Conservation (phyloP, 2,113 vertebrate genomes). For the Accipiter virgatus region DNA sequence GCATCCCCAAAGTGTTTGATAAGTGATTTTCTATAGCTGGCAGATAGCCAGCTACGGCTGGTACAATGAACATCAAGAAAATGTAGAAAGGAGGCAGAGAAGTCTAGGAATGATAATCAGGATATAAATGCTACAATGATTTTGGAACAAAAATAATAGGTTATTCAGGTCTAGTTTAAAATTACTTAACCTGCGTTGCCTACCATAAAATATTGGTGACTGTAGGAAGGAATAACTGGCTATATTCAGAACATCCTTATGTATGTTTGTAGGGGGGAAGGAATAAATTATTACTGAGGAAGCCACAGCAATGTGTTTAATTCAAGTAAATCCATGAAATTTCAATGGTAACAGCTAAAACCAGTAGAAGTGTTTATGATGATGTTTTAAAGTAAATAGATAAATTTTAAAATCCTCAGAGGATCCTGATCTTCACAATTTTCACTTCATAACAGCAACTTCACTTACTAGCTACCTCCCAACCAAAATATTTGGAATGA, state of each 20-base stretch:
- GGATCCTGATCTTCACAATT: background rate
- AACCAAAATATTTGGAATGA: background rate
- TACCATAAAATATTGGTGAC: background rate
- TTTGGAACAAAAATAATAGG: background rate
- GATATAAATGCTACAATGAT: background rate
- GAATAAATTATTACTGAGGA: background rate
- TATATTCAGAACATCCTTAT: background rate
- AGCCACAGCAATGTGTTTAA: background rate
- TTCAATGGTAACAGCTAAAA: background rate
- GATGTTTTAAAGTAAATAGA: background rate
- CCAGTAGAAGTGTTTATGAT: background rate
- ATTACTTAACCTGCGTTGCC: background rate
- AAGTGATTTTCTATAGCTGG: constrained; percentile 13
- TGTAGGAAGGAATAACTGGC: background rate
- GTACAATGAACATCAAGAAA: background rate
- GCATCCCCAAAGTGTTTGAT: background rate
- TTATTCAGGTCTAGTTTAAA: background rate
- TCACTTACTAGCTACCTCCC: background rate
- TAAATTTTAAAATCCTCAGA: background rate
- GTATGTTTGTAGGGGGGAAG: background rate
- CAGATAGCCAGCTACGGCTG: background rate
- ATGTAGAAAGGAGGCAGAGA: background rate
- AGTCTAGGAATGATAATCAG: background rate
- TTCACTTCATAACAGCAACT: background rate
- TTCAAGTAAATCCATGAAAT: background rate